Base-by-base conservation (phyloP, 2,888 invertebrate species). In the Archips crataeganus region DNA sequence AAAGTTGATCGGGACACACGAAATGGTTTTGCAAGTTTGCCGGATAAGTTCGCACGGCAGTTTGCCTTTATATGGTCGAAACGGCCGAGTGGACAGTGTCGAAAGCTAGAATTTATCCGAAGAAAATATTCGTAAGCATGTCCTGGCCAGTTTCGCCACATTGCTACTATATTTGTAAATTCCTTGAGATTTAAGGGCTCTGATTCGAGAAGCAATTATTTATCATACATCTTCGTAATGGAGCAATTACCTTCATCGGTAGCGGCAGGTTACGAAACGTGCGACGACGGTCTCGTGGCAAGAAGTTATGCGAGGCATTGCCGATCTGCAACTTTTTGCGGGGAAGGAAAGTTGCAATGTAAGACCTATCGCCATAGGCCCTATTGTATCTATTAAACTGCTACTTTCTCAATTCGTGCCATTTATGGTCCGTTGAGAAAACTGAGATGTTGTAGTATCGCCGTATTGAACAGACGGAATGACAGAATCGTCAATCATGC, bases 381-480 rank as follows among this genome's bases (percentile, higher is more conserved):
- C 94, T 93, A 94, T 94, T 94, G 94, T 94, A 93, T 93, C 93
- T 93, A 93, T 93, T 93, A 93, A 85, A 86, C 78, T 84, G 86
- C 88, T 89, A 93, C 94, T 94, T 94, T 94, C 94, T 90, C 90
- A 91, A 91, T 93, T 91, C 92, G 86, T 90, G 84, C 94, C 93
- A 87, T 93, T 90, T 92, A 93, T 87, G 91, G 93, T 84, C 85
- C 84, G 89, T 87, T 88, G 90, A 91, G 92, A 93, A 91, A 93
- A 91, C 90, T 89, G 51, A 76, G 75, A 77, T 76, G 68, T 76
- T 81, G 79, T 77, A 84, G 85, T 84, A 87, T 86, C 85, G 85
- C 84, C 80, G 81, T 82, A 84, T 85, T 85, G 87, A 85, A 87
- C 85, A 86, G 80, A 81, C 81, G 78, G 81, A 76, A 83, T 85